phyloP scores from a whole-genome alignment of 2,888 invertebrate species.

The Pollenia labialis region DNA sequence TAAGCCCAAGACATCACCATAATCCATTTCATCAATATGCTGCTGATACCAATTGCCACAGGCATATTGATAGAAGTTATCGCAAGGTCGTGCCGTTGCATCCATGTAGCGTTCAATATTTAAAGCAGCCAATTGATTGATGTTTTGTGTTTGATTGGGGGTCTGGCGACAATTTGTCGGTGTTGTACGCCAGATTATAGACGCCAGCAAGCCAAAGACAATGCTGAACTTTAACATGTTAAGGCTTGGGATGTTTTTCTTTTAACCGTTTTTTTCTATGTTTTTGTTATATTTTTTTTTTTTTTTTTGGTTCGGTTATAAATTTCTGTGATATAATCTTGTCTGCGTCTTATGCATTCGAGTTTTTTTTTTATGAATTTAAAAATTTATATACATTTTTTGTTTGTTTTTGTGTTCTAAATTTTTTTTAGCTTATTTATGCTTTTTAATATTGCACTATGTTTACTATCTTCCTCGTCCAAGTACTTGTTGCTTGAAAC shows the following conservation, averaged over 20 bases:
- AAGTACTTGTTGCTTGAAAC: conserved; percentile 72
- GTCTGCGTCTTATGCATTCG: not conserved
- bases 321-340: conserved; percentile 56
- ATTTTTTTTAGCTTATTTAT: conserved; percentile 21
- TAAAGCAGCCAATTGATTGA: conserved; percentile 79
- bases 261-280: conserved; percentile 16
- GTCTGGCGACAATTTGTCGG: conserved; percentile 79
- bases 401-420: conserved; percentile 21
- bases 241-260: conserved; percentile 2
- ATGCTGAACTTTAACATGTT: conserved; percentile 80
- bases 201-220: conserved; percentile 76
- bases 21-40: conserved; percentile 78
- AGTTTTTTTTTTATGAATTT: conserved; percentile 5
- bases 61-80: conserved; percentile 82
- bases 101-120: conserved; percentile 81
- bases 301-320: conserved; percentile 33
- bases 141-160: conserved; percentile 75
- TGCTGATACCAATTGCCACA: conserved; percentile 82
- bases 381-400: conserved; percentile 5
- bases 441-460: conserved; percentile 47
- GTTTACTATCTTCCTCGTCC: conserved; percentile 58
- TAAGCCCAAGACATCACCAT: conserved; percentile 79
- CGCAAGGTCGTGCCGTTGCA: conserved; percentile 79
- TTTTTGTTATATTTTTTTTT: conserved; percentile 36
- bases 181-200: conserved; percentile 80